Percentiles rank a stretch among this genome's conserved stretches.
Evolutionary conservation across 2,888 invertebrate genomes (phyloP).

Genomic region (Ophion costatus): DNA sequence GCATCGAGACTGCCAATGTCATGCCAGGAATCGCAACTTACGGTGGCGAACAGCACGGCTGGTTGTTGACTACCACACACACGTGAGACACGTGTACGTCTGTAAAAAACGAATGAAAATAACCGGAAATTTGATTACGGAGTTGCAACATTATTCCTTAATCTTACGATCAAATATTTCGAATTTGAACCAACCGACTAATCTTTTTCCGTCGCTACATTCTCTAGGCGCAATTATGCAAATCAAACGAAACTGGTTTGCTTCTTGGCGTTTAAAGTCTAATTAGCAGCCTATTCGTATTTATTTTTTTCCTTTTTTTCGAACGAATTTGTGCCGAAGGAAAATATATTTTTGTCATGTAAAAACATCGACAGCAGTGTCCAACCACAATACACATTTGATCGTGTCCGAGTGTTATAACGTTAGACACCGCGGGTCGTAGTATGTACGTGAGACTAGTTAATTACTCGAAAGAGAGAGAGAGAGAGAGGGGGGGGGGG

Average conservation of each 20-base stretch:
- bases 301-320: too few relatives aligned
- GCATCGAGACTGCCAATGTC: slow-evolving; percentile 34
- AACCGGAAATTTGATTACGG: slow-evolving; percentile 69
- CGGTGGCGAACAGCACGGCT: slow-evolving; percentile 92
- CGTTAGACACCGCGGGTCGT: slow-evolving; percentile 37
- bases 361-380: too few relatives aligned
- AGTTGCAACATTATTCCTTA: neutral
- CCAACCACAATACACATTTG: too few relatives aligned
- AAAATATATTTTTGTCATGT: too few relatives aligned
- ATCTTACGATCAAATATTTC: neutral
- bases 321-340: too few relatives aligned
- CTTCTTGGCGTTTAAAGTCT: too few relatives aligned
- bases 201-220: too few relatives aligned
- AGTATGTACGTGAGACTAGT: slow-evolving; percentile 32
- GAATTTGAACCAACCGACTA: neutral
- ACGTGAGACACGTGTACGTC: slow-evolving; percentile 97
- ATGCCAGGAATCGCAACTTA: slow-evolving; percentile 84
- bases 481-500: slow-evolving; percentile 17
- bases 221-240: too few relatives aligned
- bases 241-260: too few relatives aligned
- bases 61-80: slow-evolving; percentile 93
- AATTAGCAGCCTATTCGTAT: too few relatives aligned
- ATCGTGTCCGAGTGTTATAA: too few relatives aligned
- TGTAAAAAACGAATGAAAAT: slow-evolving; percentile 84
- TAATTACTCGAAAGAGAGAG: slow-evolving; percentile 53